Evolutionary conservation across 92 coral and sea anemone genomes (phyloP).

Genomic region (Palythoa grandiflora): DNA sequence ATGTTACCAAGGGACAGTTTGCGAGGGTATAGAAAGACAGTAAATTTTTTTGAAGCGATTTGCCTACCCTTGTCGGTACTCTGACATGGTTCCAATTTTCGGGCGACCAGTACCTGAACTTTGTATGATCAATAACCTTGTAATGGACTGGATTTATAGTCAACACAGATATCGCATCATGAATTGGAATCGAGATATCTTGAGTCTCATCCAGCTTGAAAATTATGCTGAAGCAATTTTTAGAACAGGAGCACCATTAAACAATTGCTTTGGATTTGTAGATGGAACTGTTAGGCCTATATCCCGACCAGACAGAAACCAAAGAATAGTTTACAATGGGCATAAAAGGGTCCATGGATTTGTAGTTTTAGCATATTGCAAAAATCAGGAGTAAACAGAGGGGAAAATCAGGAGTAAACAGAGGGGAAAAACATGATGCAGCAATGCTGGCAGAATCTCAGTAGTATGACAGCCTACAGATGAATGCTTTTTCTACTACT

Average conservation of each 20-base stretch:
- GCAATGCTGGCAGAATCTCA: conserved; percentile 25
- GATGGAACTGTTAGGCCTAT: conserved; percentile 58
- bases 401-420: conserved; percentile 22
- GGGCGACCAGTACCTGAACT: conserved; percentile 66
- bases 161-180: conserved; percentile 60
- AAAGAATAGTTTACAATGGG: conserved; percentile 52
- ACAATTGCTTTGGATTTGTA: conserved; percentile 66
- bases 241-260: conserved; percentile 64
- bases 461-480: conserved; percentile 20
- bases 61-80: conserved; percentile 60
- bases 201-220: conserved; percentile 59
- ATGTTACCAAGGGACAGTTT: conserved; percentile 48
- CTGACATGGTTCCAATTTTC: conserved; percentile 57
- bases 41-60: conserved; percentile 52
- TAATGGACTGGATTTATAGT: conserved; percentile 50
- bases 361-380: conserved; percentile 14
- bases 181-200: conserved; percentile 58
- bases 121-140: conserved; percentile 51
- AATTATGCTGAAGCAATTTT: conserved; percentile 56
- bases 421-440: conserved; percentile 12
- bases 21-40: conserved; percentile 23
- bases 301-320: conserved; percentile 55
- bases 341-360: conserved; percentile 53
- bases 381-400: conserved; percentile 22
- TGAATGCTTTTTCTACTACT: conserved; percentile 19